These are phyloP conservation scores for Chloroclysta siterata DNA, from an alignment of 2,888 invertebrate species.

Conservation along the genomic window DNA sequence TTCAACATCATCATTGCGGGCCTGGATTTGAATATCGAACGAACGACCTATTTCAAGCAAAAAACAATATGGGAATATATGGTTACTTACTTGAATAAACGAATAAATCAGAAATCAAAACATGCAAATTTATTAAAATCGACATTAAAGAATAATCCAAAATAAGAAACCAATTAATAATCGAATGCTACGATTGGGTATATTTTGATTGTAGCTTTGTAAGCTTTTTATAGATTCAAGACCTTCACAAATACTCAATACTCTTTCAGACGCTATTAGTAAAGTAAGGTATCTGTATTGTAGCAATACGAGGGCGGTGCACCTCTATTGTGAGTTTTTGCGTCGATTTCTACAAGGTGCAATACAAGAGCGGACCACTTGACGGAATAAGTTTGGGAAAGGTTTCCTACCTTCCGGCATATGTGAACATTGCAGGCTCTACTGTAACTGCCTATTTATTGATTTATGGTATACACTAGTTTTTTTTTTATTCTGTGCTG, in stretches of 20 bases:
- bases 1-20: constrained; percentile 34
- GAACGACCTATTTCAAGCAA: neutral
- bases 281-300: constrained; percentile 7
- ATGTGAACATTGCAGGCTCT: neutral
- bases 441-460: too few species aligned
- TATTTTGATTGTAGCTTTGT: too few species aligned
- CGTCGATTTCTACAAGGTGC: constrained; percentile 19
- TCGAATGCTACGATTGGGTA: too few species aligned
- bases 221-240: neutral
- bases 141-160: too few species aligned
- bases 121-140: too few species aligned
- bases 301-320: constrained; percentile 11
- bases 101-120: too few species aligned
- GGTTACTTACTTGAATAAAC: too few species aligned
- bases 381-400: constrained; percentile 2
- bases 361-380: constrained; percentile 18
- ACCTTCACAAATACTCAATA: neutral
- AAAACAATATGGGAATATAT: too few species aligned
- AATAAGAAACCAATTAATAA: too few species aligned
- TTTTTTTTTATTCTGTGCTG: too few species aligned
- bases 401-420: constrained; percentile 20
- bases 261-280: constrained; percentile 2
- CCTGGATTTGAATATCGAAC: constrained; percentile 6
- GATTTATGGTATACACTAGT: too few species aligned
- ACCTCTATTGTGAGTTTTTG: constrained; percentile 18